These are phyloP conservation scores for Morone saxatilis DNA, from an alignment of 2,113 vertebrate species.

Conservation along the genomic window DNA sequence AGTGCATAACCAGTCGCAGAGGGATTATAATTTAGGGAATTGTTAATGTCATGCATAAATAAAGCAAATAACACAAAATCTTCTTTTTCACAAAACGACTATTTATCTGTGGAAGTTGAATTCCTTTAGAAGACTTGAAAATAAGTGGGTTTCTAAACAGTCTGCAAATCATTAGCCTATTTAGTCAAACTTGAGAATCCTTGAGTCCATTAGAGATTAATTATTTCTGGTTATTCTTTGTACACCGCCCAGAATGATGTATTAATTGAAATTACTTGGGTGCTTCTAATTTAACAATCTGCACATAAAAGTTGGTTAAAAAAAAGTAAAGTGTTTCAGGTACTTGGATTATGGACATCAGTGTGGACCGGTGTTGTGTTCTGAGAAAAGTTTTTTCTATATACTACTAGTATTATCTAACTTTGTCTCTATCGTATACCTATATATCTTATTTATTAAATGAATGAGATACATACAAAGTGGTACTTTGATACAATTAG, in stretches of 20 bases:
- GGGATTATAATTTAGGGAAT: neutral
- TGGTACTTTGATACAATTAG: neutral
- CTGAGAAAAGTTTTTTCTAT: neutral
- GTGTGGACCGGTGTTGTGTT: neutral
- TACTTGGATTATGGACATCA: neutral
- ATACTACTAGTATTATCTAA: no score
- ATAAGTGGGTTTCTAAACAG: neutral
- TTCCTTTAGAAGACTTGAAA: neutral
- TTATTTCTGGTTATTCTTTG: neutral
- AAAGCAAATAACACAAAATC: conserved; percentile 2
- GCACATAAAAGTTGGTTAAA: neutral
- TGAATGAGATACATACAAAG: neutral
- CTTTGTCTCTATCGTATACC: no score
- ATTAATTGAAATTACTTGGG: neutral
- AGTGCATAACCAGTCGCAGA: neutral
- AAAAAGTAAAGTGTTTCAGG: neutral
- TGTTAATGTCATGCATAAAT: conserved; percentile 4
- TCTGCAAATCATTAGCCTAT: neutral
- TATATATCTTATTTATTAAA: no score
- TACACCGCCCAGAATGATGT: neutral
- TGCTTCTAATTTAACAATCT: neutral
- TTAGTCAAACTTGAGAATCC: neutral
- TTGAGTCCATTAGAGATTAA: neutral
- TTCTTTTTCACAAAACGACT: neutral
- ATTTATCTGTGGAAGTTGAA: neutral